Evolutionary conservation across 2,888 invertebrate genomes (phyloP).

Genomic region (Conops quadrifasciatus): DNA sequence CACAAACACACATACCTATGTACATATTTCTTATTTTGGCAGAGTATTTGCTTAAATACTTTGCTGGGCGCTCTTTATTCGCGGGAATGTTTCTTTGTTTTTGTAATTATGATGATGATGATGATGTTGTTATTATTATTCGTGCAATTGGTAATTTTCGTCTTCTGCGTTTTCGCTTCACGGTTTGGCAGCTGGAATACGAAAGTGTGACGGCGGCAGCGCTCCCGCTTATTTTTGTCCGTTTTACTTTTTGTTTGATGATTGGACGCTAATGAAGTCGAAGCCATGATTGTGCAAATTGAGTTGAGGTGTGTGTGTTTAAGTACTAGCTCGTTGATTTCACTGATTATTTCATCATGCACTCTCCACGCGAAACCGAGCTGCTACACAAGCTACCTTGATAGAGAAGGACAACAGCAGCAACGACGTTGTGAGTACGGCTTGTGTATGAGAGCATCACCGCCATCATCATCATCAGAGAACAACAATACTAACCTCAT

Average conservation of each 20-base stretch:
- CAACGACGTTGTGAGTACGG: too few species aligned
- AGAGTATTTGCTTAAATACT: conserved; percentile 19
- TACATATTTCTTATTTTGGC: conserved; percentile 4
- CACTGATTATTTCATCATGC: too few species aligned
- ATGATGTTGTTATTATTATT: conserved; percentile 15
- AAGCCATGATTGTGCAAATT: too few species aligned
- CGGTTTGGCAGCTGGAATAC: background rate
- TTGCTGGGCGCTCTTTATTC: background rate
- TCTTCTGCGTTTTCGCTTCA: conserved; percentile 13
- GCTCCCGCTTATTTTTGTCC: background rate
- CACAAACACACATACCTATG: background rate
- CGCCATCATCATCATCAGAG: background rate
- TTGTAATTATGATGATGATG: background rate
- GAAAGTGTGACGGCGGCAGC: too few species aligned
- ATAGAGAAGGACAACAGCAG: too few species aligned
- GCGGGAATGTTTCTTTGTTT: background rate
- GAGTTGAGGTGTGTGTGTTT: background rate
- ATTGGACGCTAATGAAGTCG: background rate
- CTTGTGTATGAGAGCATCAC: too few species aligned
- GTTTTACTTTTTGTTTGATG: background rate
- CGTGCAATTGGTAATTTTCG: conserved; percentile 16
- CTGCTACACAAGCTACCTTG: too few species aligned
- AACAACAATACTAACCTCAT: background rate
- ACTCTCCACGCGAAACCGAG: too few species aligned
- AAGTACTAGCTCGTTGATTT: background rate